Percentiles rank a stretch among this genome's conserved stretches.
These are phyloP conservation scores for Tolmerus cingulatus DNA, from an alignment of 2,888 invertebrate genomes.

Conservation along the genomic window DNA sequence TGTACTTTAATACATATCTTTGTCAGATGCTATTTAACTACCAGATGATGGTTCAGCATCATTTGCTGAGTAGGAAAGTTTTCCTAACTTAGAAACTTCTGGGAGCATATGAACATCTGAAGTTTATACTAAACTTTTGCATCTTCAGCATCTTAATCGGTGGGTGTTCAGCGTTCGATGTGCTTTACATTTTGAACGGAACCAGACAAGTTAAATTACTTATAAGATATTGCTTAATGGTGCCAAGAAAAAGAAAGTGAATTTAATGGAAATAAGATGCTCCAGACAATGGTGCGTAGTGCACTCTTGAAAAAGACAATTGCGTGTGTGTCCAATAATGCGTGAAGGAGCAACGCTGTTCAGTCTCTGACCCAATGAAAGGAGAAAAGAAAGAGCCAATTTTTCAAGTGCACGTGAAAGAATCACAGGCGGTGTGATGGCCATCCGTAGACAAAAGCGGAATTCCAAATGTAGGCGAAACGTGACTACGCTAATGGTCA, in stretches of 20 bases:
- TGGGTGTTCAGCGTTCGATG: not conserved
- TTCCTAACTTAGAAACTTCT: not conserved
- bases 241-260: not conserved
- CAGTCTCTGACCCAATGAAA: not conserved
- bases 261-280: not conserved
- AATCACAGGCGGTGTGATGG: not conserved
- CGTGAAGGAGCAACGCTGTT: not conserved
- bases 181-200: not conserved
- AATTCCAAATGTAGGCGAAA: not conserved
- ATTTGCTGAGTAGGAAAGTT: not conserved
- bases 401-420: not conserved
- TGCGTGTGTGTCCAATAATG: not conserved
- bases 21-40: not conserved
- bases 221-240: not conserved
- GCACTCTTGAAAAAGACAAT: not conserved
- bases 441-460: not conserved
- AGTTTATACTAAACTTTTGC: not conserved
- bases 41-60: not conserved
- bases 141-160: not conserved
- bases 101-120: not conserved
- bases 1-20: no score
- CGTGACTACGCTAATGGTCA: not conserved
- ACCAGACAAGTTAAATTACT: not conserved
- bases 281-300: not conserved
- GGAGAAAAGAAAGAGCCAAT: not conserved